These are phyloP conservation scores for Noturus placidus DNA, from an alignment of 2,113 vertebrate species.

Conservation along the genomic window DNA sequence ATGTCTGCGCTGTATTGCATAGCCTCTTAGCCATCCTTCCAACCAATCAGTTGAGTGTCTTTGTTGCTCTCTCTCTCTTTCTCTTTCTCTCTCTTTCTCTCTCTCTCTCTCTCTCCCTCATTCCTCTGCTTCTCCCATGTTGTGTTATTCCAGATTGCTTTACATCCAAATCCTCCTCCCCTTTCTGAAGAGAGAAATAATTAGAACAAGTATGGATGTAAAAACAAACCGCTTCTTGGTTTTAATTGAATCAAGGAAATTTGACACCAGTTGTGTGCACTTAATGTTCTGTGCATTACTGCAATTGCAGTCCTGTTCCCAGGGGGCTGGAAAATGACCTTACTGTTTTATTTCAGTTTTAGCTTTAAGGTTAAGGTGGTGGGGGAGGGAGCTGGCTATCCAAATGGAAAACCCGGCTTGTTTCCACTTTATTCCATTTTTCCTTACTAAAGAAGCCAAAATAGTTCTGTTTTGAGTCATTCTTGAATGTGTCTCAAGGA, in stretches of 20 bases:
- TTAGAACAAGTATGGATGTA: conserved; percentile 77
- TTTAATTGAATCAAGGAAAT: conserved; percentile 74
- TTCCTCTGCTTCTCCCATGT: conserved; percentile 20
- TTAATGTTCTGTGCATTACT: conserved; percentile 65
- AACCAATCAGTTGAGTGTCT: conserved; percentile 58
- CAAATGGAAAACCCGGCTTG: conserved; percentile 80
- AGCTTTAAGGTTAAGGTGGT: conserved; percentile 76
- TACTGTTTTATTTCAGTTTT: conserved; percentile 72
- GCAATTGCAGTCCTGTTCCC: conserved; percentile 54
- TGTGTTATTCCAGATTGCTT: conserved; percentile 54
- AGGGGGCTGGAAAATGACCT: conserved; percentile 49
- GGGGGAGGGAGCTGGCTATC: conserved; percentile 56
- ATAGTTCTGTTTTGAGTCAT: conserved; percentile 68
- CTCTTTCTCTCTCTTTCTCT: background rate
- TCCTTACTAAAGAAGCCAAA: conserved; percentile 73
- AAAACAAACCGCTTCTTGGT: conserved; percentile 69
- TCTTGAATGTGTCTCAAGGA: conserved; percentile 48
- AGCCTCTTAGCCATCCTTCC: conserved; percentile 62
- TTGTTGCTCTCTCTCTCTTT: conserved; percentile 22
- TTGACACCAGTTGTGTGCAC: conserved; percentile 81
- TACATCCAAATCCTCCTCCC: conserved; percentile 69
- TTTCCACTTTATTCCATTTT: conserved; percentile 81
- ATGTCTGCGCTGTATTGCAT: conserved; percentile 92
- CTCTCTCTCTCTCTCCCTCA: background rate
- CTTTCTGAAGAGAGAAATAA: conserved; percentile 64